Base-by-base conservation (phyloP, 2,888 invertebrate species). In the Machimus rusticus region DNA sequence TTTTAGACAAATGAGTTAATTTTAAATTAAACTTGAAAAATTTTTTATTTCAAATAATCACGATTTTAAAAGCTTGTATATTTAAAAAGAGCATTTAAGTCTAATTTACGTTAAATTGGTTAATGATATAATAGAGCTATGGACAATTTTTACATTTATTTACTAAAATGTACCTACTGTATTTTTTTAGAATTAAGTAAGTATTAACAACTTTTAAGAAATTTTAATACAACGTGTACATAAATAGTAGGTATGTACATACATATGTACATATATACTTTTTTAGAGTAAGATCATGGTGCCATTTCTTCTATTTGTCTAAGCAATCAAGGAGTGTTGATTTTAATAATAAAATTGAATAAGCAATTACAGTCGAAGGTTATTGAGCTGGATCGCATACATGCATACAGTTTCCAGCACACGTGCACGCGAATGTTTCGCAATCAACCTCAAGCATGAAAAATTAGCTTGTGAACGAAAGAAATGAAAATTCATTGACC, bases 401-500 rank as follows among this genome's bases (percentile, higher is more conserved):
- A 23, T 23, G 5, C 19, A 19, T 0, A 66, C 66, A 55, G 16
- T n/a, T 55, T 55, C 55, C 19, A 16, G n/a, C 19, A 19, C 66
- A 66, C 66, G 12, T 28, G 28, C 23, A 66, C 12, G 66, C 3
- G 28, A 66, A 19, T 12, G 23, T 66, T 23, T 28, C 66, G 19
- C 66, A 66, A 66, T 23, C 28, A 66, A 23, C 12, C 23, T 66
- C 57, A 66, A 66, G 66, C 66, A 66, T 66, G 66, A 66, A 66
- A 66, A 66, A 66, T 66, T 66, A 66, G 66, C 19, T 66, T 66
- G 66, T 76, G 76, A 76, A 76, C 39, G 76, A 76, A 76, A 76
- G 34, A 76, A 76, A 76, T 76, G 76, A 76, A 76, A 76, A 76
- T 76, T 76, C 39, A 76, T 76, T 39, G 76, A 76, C 76, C 76